Evolutionary conservation across 2,113 vertebrate species (phyloP).

Genomic region (Elephantulus edwardii): DNA sequence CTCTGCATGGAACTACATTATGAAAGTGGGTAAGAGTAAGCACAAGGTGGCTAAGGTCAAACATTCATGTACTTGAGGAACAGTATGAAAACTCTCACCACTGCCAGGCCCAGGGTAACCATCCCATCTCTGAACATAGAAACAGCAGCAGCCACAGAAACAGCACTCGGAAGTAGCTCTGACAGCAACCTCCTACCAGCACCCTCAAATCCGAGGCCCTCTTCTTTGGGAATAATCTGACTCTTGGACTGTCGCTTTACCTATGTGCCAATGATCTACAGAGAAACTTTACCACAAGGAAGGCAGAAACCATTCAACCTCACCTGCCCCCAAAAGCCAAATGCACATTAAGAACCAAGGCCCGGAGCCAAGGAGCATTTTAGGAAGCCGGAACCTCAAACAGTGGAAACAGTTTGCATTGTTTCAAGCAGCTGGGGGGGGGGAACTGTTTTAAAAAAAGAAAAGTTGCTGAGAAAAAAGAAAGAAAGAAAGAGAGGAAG

Average conservation of each 20-base stretch:
- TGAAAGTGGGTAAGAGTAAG: background rate
- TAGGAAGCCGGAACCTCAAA: constrained; percentile 62
- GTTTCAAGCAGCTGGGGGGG: constrained; percentile 69
- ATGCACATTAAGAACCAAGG: constrained; percentile 64
- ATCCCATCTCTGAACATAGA: background rate
- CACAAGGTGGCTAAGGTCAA: no score
- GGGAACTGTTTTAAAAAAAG: constrained; percentile 57
- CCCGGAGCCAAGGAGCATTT: constrained; percentile 67
- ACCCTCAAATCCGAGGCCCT: no score
- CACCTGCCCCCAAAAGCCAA: constrained; percentile 60
- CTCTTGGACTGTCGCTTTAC: constrained; percentile 39
- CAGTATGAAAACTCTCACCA: no score
- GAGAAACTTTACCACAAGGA: background rate
- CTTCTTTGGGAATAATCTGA: no score
- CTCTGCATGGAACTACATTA: background rate
- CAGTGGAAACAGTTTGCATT: constrained; percentile 32
- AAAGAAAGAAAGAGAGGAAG: background rate
- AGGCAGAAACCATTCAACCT: constrained; percentile 50
- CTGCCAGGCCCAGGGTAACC: no score
- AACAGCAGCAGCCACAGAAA: background rate
- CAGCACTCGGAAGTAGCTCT: background rate
- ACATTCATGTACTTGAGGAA: no score
- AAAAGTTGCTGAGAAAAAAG: constrained; percentile 49
- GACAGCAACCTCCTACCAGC: background rate
- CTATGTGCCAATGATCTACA: constrained; percentile 3